Evolutionary conservation across 2,797 vertebrate genomes (phyloP), one percentile per base, ranked within the genome.

Genomic region (Pseudochaenichthys georgianus): DNA sequence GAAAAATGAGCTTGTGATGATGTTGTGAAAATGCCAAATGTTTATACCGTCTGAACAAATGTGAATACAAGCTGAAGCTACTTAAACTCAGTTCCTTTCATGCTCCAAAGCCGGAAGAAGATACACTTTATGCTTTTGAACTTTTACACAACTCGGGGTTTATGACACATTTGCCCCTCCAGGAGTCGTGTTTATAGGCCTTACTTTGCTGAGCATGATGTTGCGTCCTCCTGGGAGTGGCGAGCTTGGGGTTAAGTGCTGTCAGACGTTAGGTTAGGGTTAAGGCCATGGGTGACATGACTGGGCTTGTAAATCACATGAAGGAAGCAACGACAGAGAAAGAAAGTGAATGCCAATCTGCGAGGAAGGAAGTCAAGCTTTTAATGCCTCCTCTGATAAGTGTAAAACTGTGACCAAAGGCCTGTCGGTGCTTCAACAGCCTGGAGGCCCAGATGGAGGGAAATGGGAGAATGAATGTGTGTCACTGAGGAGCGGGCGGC

Each of bases 251-350:
- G 91, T 92, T 90, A 91, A 92, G 81, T 87, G 83, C 77, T 75
- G 87, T 78, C 84, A 87, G 77, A 88, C 88, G 87, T 92, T 48
- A 88, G 80, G 73, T 75, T 64, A 71, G 67, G 82, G 84, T 90
- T 80, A 82, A 84, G 80, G 82, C 78, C 79, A 77, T 2, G 70
- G 80, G 41, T 82, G 77, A 78, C 58, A 45, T 68, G 81, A 71
- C 77, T 70, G 68, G 21, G 59, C 57, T 71, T 85, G 75, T 91
- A 91, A 92, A 92, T 93, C 85, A 87, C 66, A 78, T 16, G 42
- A 78, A 76, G 78, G 78, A 80, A 84, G 82, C 67, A 58, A 45
- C 19, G 71, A 77, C 75, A 75, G 69, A 81, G 66, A 77, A 72
- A 74, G 73, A 84, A 82, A 83, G 79, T 53, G 76, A 85, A 85